Evolutionary conservation across 1,140 invertebrate genomes (phyloP).

Genomic region (Pachyrhynchus sulphureomaculatus): DNA sequence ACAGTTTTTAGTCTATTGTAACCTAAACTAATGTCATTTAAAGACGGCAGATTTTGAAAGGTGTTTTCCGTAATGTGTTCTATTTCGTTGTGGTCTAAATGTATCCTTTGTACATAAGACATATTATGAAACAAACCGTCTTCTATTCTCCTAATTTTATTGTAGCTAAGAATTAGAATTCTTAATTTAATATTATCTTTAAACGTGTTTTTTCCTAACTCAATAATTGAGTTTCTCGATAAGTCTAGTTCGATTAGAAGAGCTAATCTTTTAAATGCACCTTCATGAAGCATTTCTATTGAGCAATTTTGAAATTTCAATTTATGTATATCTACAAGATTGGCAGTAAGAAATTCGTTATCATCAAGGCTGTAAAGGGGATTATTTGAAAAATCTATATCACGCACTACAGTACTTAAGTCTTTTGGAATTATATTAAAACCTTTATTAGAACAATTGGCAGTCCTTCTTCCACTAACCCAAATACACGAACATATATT

Average conservation of each 20-base stretch:
- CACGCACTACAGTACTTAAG: slow-evolving; percentile 73
- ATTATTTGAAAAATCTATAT: slow-evolving; percentile 75
- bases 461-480: slow-evolving; percentile 77
- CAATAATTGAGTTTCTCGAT: slow-evolving; percentile 71
- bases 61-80: slow-evolving; percentile 67
- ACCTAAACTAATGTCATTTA: slow-evolving; percentile 68
- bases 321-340: slow-evolving; percentile 78
- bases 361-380: slow-evolving; percentile 63
- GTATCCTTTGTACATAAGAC: slow-evolving; percentile 70
- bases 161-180: slow-evolving; percentile 70
- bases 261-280: slow-evolving; percentile 72
- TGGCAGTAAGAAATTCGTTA: slow-evolving; percentile 68
- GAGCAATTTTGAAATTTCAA: slow-evolving; percentile 71
- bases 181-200: slow-evolving; percentile 66
- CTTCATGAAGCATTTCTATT: slow-evolving; percentile 66
- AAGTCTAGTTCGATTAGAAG: slow-evolving; percentile 85
- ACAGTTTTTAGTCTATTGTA: slow-evolving; percentile 67
- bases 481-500: slow-evolving; percentile 73
- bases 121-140: slow-evolving; percentile 76
- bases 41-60: slow-evolving; percentile 67
- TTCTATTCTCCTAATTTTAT: slow-evolving; percentile 69
- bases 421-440: slow-evolving; percentile 65
- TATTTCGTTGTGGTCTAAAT: slow-evolving; percentile 73
- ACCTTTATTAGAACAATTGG: slow-evolving; percentile 66
- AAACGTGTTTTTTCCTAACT: slow-evolving; percentile 71